phyloP scores from a whole-genome alignment of 2,113 vertebrate species.

The Chaenocephalus aceratus region DNA sequence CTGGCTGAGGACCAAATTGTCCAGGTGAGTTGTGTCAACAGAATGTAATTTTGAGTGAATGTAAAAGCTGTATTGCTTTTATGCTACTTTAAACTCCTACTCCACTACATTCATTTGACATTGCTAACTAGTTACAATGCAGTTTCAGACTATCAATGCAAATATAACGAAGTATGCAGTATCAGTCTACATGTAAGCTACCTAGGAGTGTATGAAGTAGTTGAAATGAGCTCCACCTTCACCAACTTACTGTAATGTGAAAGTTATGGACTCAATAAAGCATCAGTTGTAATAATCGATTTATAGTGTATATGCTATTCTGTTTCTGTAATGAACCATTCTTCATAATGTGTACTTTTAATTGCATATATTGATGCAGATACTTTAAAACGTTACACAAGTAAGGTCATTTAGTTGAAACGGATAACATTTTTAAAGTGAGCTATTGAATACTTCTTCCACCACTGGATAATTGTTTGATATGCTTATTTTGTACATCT shows the following conservation, averaged over 20 bases:
- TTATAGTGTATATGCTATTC: neutral
- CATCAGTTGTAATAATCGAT: neutral
- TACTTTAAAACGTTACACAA: neutral
- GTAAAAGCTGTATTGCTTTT: neutral
- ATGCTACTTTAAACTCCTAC: neutral
- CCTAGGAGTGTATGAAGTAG: neutral
- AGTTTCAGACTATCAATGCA: neutral
- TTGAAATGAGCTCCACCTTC: neutral
- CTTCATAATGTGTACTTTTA: neutral
- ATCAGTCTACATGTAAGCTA: neutral
- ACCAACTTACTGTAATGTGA: neutral
- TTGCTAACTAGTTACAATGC: neutral
- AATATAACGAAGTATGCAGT: neutral
- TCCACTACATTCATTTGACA: neutral
- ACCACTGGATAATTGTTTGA: neutral
- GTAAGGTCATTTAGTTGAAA: neutral
- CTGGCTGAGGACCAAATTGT: constrained; percentile 94
- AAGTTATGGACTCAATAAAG: neutral
- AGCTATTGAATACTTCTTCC: neutral
- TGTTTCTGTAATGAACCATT: neutral
- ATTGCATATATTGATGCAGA: neutral
- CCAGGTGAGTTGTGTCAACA: constrained; percentile 85
- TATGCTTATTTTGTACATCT: neutral
- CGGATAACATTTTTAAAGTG: neutral
- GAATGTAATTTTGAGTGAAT: neutral